Percentiles rank a stretch among this genome's conserved stretches.
These are phyloP conservation scores for Myodes glareolus DNA, from an alignment of 2,113 vertebrate species.

Conservation along the genomic window DNA sequence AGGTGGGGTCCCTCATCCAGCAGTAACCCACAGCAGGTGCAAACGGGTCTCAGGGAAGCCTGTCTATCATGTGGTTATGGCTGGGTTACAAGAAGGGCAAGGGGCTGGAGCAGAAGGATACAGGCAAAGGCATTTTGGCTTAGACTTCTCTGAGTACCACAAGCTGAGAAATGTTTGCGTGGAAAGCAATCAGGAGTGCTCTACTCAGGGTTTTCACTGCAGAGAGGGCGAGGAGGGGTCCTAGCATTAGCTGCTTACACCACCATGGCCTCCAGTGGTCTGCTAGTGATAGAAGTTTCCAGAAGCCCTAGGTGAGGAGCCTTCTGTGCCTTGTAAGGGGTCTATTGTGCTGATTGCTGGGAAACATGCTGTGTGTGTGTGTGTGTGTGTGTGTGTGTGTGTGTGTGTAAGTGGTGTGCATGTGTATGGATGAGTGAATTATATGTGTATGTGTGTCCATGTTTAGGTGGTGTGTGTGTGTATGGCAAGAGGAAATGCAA, in stretches of 20 bases:
- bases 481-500: background rate
- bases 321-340: background rate
- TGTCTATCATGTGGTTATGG: background rate
- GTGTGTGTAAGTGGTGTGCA: background rate
- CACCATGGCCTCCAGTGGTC: background rate
- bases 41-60: background rate
- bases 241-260: background rate
- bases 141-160: background rate
- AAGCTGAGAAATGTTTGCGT: background rate
- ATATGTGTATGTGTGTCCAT: background rate
- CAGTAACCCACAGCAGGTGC: background rate
- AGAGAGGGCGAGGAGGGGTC: background rate
- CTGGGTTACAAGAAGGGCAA: too few relatives aligned
- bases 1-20: too few relatives aligned
- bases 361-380: background rate
- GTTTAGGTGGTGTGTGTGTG: background rate
- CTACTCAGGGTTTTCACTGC: background rate
- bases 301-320: background rate
- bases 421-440: background rate
- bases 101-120: background rate
- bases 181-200: background rate
- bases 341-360: background rate
- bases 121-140: background rate
- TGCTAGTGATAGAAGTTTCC: background rate
- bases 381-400: too few relatives aligned